Percentiles rank a stretch among this genome's conserved stretches.
phyloP scores from a whole-genome alignment of 1,140 invertebrate genomes.

The Pogonus chalceus region DNA sequence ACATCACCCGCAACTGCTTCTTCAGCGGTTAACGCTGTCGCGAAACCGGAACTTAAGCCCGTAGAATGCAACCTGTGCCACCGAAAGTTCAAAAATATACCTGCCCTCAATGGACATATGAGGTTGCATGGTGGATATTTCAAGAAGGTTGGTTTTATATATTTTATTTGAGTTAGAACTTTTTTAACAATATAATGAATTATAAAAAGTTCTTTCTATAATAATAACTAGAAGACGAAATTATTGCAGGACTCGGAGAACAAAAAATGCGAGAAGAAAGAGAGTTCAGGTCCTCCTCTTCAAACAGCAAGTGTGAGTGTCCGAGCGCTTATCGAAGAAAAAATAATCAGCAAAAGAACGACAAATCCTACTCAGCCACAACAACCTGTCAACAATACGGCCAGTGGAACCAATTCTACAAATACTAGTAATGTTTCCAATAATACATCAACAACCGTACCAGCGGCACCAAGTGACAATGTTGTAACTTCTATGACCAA shows the following conservation, averaged over 20 bases:
- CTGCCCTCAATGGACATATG: constrained; percentile 95
- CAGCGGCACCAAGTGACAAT: constrained; percentile 33
- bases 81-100: constrained; percentile 92
- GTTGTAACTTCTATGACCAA: constrained; percentile 36
- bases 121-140: constrained; percentile 91
- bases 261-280: constrained; percentile 78
- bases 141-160: constrained; percentile 80
- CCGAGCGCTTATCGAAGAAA: constrained; percentile 79
- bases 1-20: constrained; percentile 31
- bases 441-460: constrained; percentile 32
- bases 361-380: constrained; percentile 36
- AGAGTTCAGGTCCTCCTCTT: constrained; percentile 64
- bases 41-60: constrained; percentile 57
- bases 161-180: too few species aligned
- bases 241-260: constrained; percentile 71
- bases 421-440: constrained; percentile 31
- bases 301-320: constrained; percentile 83
- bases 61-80: constrained; percentile 92
- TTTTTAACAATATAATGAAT: too few species aligned
- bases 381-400: constrained; percentile 8
- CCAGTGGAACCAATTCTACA: constrained; percentile 6
- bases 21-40: constrained; percentile 29
- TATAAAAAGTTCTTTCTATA: too few species aligned
- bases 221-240: too few species aligned
- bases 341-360: constrained; percentile 76